phyloP scores from a whole-genome alignment of 1,140 invertebrate species.

The Macrocentrus cingulum region DNA sequence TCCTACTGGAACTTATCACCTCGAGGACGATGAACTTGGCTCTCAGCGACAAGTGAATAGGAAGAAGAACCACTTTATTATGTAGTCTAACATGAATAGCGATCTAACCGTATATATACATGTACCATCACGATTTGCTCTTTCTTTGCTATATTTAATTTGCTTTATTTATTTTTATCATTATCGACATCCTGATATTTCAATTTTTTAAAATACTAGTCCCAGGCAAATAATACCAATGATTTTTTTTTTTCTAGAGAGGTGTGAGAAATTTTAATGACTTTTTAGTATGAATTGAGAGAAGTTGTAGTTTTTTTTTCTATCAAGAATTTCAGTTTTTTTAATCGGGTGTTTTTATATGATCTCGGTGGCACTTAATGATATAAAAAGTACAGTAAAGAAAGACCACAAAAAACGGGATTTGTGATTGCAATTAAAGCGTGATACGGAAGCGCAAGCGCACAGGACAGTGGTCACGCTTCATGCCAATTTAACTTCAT shows the following conservation, averaged over 20 bases:
- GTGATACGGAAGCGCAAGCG: conserved; percentile 46
- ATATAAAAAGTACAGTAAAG: conserved; percentile 37
- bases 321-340: background rate
- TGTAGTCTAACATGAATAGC: too few species aligned
- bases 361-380: too few species aligned
- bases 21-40: background rate
- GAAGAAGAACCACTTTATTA: conserved; percentile 28
- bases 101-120: too few species aligned
- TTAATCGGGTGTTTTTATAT: background rate
- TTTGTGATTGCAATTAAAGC: conserved; percentile 49
- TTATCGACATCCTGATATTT: too few species aligned
- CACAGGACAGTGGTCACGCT: conserved; percentile 53
- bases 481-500: conserved; percentile 54
- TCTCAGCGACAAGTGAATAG: background rate
- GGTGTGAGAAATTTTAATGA: too few species aligned
- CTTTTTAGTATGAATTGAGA: too few species aligned
- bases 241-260: too few species aligned
- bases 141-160: too few species aligned
- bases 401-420: conserved; percentile 48
- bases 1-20: background rate
- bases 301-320: conserved; percentile 3
- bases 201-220: too few species aligned
- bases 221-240: too few species aligned
- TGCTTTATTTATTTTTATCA: too few species aligned
- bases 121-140: too few species aligned